phyloP scores from a whole-genome alignment of 2,888 invertebrate genomes.

The Glyphotaelius pellucidus region DNA sequence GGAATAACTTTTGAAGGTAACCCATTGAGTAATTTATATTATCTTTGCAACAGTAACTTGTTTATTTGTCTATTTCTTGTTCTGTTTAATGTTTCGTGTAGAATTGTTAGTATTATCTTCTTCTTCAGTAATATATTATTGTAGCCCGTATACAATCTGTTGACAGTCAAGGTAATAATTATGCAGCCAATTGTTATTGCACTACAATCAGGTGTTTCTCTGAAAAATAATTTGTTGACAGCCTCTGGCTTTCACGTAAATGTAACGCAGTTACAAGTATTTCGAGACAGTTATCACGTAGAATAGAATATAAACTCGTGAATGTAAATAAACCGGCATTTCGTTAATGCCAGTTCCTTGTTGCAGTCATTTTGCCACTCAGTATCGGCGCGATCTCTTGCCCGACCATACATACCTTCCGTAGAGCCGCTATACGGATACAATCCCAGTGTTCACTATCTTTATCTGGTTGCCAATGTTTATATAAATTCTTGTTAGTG shows the following conservation, averaged over 20 bases:
- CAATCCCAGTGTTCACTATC: not conserved
- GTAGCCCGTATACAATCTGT: not conserved
- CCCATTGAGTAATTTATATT: too few species aligned
- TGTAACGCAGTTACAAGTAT: not conserved
- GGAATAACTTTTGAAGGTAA: too few species aligned
- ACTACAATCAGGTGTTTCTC: not conserved
- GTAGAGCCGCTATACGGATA: not conserved
- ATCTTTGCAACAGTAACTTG: too few species aligned
- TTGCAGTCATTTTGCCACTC: not conserved
- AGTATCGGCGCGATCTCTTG: slow-evolving; percentile 9
- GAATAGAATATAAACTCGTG: not conserved
- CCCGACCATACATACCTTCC: not conserved
- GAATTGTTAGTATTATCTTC: too few species aligned
- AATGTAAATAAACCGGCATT: slow-evolving; percentile 6
- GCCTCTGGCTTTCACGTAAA: slow-evolving; percentile 3
- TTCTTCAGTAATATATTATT: too few species aligned
- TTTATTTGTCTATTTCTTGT: too few species aligned
- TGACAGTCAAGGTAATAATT: not conserved
- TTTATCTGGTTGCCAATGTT: not conserved
- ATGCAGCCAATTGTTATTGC: not conserved
- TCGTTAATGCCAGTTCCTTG: not conserved
- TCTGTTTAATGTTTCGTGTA: too few species aligned
- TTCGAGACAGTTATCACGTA: slow-evolving; percentile 7
- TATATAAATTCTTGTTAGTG: not conserved
- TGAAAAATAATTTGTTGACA: not conserved